Evolutionary conservation across 2,113 vertebrate genomes (phyloP).

Genomic region (Ammospiza caudacuta): DNA sequence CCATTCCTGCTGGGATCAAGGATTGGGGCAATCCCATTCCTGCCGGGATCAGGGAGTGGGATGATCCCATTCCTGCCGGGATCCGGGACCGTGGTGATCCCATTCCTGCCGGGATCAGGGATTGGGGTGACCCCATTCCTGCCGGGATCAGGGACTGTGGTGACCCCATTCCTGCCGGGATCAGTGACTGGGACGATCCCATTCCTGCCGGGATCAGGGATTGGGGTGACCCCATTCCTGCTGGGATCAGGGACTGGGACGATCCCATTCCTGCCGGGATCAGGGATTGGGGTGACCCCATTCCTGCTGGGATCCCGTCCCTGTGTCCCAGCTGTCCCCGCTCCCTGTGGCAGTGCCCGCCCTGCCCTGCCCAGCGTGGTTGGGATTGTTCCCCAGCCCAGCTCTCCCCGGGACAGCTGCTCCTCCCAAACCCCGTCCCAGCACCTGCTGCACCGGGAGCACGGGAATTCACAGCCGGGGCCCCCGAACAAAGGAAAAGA

Average conservation of each 20-base stretch:
- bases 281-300: no score
- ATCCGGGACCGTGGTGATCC: no score
- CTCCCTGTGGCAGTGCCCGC: neutral
- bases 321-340: neutral
- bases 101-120: neutral
- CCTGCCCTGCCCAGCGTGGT: neutral
- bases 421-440: neutral
- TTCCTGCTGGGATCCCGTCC: no score
- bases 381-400: neutral
- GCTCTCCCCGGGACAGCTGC: neutral
- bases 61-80: neutral
- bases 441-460: conserved; percentile 40
- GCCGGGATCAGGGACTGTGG: fast-evolving
- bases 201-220: no score
- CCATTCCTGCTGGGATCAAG: no score
- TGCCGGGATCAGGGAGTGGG: no score
- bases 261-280: no score
- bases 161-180: no score
- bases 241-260: fast-evolving
- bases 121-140: no score
- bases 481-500: fast-evolving
- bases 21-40: no score
- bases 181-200: no score
- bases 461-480: neutral
- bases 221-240: no score